phyloP scores from a whole-genome alignment of 2,888 invertebrate species.

The Rosalia funebris region DNA sequence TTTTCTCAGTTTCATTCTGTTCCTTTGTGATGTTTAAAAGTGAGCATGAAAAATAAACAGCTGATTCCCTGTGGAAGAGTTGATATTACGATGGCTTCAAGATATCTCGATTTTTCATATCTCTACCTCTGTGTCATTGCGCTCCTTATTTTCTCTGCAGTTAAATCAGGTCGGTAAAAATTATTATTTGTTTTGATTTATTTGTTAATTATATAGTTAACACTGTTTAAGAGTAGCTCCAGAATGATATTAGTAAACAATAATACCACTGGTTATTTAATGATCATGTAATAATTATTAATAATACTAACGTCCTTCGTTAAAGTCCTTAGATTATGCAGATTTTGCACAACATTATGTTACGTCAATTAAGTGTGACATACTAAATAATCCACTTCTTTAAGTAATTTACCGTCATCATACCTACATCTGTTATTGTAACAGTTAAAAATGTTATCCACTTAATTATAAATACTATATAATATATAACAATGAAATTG shows the following conservation, averaged over 20 bases:
- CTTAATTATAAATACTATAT: no score
- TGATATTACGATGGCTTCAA: slow-evolving; percentile 20
- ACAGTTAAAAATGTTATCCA: no score
- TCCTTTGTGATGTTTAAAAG: neutral
- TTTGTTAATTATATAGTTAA: neutral
- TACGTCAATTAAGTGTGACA: neutral
- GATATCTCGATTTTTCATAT: slow-evolving; percentile 25
- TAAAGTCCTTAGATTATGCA: slow-evolving; percentile 8
- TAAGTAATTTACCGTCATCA: no score
- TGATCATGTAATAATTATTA: slow-evolving; percentile 9
- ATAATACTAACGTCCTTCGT: slow-evolving; percentile 18
- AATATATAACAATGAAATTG: no score
- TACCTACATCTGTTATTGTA: no score
- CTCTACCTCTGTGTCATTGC: slow-evolving; percentile 26
- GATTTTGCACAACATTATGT: neutral
- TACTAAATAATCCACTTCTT: no score
- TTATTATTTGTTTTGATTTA: neutral
- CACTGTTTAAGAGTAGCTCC: neutral
- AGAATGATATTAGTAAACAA: neutral
- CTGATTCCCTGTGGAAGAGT: slow-evolving; percentile 18
- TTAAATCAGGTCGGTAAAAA: slow-evolving; percentile 32
- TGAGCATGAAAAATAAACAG: slow-evolving; percentile 21
- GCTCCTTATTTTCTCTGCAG: slow-evolving; percentile 23
- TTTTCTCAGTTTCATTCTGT: neutral
- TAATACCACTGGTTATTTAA: neutral